Percentiles rank a stretch among this genome's conserved stretches.
Conservation (phyloP, 1,140 invertebrate species). For the Batillaria attramentaria region DNA sequence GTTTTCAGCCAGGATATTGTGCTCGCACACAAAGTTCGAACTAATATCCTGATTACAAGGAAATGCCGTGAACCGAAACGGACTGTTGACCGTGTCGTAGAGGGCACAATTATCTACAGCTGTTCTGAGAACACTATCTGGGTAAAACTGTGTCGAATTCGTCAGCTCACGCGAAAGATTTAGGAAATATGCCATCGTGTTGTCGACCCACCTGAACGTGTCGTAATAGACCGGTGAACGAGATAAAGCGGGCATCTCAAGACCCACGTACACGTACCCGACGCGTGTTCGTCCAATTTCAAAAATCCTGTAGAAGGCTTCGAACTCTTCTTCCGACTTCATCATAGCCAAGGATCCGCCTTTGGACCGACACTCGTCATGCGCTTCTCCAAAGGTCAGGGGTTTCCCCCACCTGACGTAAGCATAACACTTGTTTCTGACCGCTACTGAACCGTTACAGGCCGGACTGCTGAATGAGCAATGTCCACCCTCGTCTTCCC, state of each 20-base stretch:
- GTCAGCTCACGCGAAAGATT: background rate
- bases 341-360: slow-evolving; percentile 12
- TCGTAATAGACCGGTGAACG: background rate
- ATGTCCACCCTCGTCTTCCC: slow-evolving; percentile 8
- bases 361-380: background rate
- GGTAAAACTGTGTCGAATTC: background rate
- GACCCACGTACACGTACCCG: background rate
- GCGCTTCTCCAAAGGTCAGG: background rate
- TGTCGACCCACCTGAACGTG: slow-evolving; percentile 8
- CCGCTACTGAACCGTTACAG: background rate
- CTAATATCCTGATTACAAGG: background rate
- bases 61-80: background rate
- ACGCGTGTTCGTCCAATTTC: background rate
- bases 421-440: background rate
- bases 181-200: background rate
- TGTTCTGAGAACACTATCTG: background rate
- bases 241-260: background rate
- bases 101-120: too few species aligned
- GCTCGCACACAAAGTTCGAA: background rate
- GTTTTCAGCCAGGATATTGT: background rate
- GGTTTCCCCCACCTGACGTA: background rate
- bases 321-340: slow-evolving; percentile 7
- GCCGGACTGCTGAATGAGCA: slow-evolving; percentile 23
- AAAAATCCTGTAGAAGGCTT: background rate
- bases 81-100: background rate